Conservation (phyloP, 2,888 invertebrate genomes). For the Macrophya annulata region DNA sequence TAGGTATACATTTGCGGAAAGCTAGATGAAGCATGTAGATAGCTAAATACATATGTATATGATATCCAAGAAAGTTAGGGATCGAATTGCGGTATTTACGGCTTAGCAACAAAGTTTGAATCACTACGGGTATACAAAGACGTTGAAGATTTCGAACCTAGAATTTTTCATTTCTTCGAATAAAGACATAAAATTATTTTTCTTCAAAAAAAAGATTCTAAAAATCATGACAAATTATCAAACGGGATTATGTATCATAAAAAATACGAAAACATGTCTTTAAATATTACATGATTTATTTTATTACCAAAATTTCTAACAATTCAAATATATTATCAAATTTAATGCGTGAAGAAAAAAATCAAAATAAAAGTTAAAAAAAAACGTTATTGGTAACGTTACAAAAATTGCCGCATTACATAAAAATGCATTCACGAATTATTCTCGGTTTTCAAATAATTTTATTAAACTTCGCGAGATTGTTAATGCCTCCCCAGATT, state of each 20-base stretch:
- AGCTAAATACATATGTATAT: not conserved
- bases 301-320: slow-evolving; percentile 26
- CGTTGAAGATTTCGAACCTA: not conserved
- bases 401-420: not conserved
- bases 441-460: not conserved
- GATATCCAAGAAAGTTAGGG: slow-evolving; percentile 4
- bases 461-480: not conserved
- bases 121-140: not conserved
- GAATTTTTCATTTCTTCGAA: not conserved
- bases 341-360: not conserved
- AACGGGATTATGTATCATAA: too few species aligned
- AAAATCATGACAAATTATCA: not conserved
- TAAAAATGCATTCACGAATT: slow-evolving; percentile 1
- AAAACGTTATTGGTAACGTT: slow-evolving; percentile 8
- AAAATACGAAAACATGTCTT: not conserved
- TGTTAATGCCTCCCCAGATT: not conserved
- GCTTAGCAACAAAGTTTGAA: not conserved
- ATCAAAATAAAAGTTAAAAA: not conserved
- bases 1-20: not conserved
- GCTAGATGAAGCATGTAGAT: not conserved
- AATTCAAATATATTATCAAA: not conserved
- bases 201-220: not conserved
- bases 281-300: not conserved
- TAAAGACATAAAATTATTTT: not conserved
- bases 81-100: not conserved